Base-by-base conservation (phyloP, 2,797 vertebrate species). In the Catostomus latipinnis region DNA sequence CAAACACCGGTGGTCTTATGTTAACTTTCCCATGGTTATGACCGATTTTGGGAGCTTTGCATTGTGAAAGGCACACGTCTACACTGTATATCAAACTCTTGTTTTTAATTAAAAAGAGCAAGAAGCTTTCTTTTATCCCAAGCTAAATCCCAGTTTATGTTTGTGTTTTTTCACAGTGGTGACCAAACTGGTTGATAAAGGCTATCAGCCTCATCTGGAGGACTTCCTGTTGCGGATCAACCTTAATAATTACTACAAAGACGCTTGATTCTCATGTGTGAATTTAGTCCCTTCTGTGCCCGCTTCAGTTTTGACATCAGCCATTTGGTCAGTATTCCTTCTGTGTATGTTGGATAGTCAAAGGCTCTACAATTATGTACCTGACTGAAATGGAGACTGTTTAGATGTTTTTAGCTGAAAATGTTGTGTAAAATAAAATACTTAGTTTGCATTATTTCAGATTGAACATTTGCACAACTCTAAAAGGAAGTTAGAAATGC, bases 191-290 rank as follows among this genome's bases (percentile, higher is more conserved):
- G 97, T 99, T 78, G 98, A 98, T 86, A 90, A 97, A 76, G 98
- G 98, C 66, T 99, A 99, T 91, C 98, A 99, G 76, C 98, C 97
- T 13, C 98, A 99, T 86, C 85, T 99, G 73, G 98, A 99, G 85
- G 98, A 99, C 88, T 99, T 99, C 81, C 93, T 99, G 45, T 92
- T 99, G 49, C 92, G 96, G 57, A 98, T 99, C 84, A 99, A 99
- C 90, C 99, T 99, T 83, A 99, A 99, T 91, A 97, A 92, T 91
- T 99, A 99, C 91, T 99, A 99, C 91, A 97, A 96, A 90, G 96
- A 98, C 74, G 94, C 94, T 79, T 98, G 91, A 98, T 49, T 50
- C 8, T 48, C 46, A 50, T 45, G 66, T 49, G 22, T 61, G 60
- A 14, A 67, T 43, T 14, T 1, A 11, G 34, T 11, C 11, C 46